Evolutionary conservation across 2,888 invertebrate species (phyloP).

Genomic region (Eupithecia subumbrata): DNA sequence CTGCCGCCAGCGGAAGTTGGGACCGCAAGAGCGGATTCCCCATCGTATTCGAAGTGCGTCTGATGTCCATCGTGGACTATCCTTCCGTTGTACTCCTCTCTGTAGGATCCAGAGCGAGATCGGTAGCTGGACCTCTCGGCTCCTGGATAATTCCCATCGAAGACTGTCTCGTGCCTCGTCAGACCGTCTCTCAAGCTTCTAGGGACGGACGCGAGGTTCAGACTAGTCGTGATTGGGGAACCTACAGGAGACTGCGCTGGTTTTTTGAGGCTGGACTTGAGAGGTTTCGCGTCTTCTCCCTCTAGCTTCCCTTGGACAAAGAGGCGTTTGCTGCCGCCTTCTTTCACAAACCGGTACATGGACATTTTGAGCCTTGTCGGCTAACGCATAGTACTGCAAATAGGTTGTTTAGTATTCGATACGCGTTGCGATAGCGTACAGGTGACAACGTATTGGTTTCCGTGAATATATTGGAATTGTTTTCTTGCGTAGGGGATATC

Average conservation of each 20-base stretch:
- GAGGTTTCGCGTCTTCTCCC: slow-evolving; percentile 83
- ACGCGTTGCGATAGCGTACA: slow-evolving; percentile 55
- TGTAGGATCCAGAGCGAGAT: slow-evolving; percentile 72
- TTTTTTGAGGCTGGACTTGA: slow-evolving; percentile 82
- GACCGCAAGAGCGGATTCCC: slow-evolving; percentile 73
- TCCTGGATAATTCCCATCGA: slow-evolving; percentile 79
- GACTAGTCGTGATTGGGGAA: slow-evolving; percentile 86
- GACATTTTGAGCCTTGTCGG: slow-evolving; percentile 81
- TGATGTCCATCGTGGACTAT: slow-evolving; percentile 79
- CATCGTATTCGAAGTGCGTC: slow-evolving; percentile 81
- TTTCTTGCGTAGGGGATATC: background rate
- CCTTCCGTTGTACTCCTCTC: slow-evolving; percentile 77
- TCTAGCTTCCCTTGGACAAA: slow-evolving; percentile 90
- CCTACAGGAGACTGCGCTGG: slow-evolving; percentile 79
- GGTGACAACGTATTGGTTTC: slow-evolving; percentile 45
- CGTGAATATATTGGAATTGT: slow-evolving; percentile 29
- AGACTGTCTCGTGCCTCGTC: slow-evolving; percentile 79
- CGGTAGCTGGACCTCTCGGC: slow-evolving; percentile 74
- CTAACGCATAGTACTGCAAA: slow-evolving; percentile 73
- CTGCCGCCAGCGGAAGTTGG: slow-evolving; percentile 74
- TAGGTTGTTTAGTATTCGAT: slow-evolving; percentile 70
- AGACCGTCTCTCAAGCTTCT: slow-evolving; percentile 81
- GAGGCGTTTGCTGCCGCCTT: slow-evolving; percentile 86
- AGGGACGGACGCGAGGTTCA: slow-evolving; percentile 83
- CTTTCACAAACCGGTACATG: slow-evolving; percentile 93